Evolutionary conservation across 2,113 vertebrate genomes (phyloP).

Genomic region (Ailurus styani): DNA sequence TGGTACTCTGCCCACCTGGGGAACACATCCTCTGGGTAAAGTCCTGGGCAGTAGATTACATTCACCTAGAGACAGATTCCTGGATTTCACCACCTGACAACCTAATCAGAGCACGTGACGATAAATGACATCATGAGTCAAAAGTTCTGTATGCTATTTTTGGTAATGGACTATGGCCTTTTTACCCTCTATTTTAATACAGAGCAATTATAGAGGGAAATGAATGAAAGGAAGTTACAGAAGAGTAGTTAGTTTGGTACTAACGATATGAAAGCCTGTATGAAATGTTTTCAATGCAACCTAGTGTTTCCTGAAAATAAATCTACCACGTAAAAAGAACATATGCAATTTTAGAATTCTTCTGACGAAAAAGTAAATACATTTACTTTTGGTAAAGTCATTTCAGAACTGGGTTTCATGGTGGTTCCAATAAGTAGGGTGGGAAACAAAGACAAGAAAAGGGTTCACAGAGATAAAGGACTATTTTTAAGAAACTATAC

Average conservation of each 20-base stretch:
- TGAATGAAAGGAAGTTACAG: constrained; percentile 27
- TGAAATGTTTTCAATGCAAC: constrained; percentile 37
- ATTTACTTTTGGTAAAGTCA: constrained; percentile 4
- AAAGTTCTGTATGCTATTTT: constrained; percentile 25
- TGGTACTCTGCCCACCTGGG: neutral
- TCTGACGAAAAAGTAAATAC: neutral
- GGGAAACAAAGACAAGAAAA: constrained; percentile 25
- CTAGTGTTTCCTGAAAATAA: constrained; percentile 37
- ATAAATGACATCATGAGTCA: neutral
- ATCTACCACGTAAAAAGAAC: constrained; percentile 6
- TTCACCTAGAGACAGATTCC: neutral
- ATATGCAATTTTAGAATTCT: constrained; percentile 1
- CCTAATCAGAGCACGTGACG: neutral
- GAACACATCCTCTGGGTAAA: neutral
- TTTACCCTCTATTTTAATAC: constrained; percentile 53
- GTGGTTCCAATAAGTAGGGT: neutral
- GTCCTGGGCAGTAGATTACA: neutral
- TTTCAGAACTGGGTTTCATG: constrained; percentile 18
- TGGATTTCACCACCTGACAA: neutral
- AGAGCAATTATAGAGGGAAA: constrained; percentile 36
- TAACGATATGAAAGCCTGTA: neutral
- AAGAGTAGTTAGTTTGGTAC: constrained; percentile 18
- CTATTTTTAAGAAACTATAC: neutral
- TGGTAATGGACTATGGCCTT: constrained; percentile 54
- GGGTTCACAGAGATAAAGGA: constrained; percentile 18